A percentile compares a stretch with the other conserved stretches of the same genome.
These are phyloP conservation scores for Notechis scutatus DNA, from an alignment of 2,113 vertebrate species.

Conservation along the genomic window DNA sequence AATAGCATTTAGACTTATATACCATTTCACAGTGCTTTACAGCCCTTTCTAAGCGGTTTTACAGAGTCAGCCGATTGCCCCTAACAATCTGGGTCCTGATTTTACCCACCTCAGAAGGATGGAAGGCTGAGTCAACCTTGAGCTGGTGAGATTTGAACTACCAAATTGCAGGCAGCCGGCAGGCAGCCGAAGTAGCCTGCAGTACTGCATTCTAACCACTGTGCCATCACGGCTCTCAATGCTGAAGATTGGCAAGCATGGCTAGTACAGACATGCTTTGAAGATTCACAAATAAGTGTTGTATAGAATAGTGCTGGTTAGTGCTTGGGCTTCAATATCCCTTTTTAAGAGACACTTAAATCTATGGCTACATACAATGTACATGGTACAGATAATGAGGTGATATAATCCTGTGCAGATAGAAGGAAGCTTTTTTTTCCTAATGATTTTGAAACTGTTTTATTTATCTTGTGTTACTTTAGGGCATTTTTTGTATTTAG, in stretches of 20 bases:
- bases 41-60: no score
- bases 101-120: no score
- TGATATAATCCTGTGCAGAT: not conserved
- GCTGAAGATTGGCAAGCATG: not conserved
- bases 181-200: no score
- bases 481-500: not conserved
- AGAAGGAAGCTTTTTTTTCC: not conserved
- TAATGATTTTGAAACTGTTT: not conserved
- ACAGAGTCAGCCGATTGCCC: no score
- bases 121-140: no score
- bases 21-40: no score
- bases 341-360: not conserved
- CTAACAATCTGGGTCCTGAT: no score
- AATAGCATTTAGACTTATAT: no score
- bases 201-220: no score
- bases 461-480: not conserved
- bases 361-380: not conserved
- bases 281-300: not conserved
- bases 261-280: not conserved
- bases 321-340: not conserved
- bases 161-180: no score
- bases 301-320: not conserved
- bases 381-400: not conserved
- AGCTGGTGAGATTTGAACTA: no score
- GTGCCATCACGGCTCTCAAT: not conserved